Base-by-base conservation (phyloP, 2,113 vertebrate species). In the Tor tambroides region DNA sequence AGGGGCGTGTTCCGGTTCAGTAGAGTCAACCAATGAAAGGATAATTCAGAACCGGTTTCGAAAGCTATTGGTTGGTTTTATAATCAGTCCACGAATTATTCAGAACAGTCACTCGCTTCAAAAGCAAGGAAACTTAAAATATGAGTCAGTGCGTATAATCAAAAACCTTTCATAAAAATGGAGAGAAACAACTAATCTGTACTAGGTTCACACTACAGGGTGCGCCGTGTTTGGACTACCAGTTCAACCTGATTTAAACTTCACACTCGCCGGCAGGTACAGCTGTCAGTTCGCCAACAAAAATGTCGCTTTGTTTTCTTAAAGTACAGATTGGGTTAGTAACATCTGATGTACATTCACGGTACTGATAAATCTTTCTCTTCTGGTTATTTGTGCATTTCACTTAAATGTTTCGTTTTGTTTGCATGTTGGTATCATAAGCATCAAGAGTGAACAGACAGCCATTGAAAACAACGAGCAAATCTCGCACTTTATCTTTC, bases 171-270 rank as follows among this genome's bases (percentile, higher is more conserved):
- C 5, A 65, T 2, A 32, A 67, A 69, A 5, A 19, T 9, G 59
- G 59, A 63, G 35, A 23, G 35, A 41, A 6, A 23, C 35, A 1
- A 23, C 71, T 12, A 30, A 54, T 78, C 9, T 78, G 4, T 30
- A 17, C 5, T 32, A 21, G 71, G 14, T 77, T 3, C 19, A 26
- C 14, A 28, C 11, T 76, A 28, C 23, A 56, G 28, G 76, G 77
- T 59, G 77, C 30, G 78, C 35, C 78, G 41, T 59, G 77, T 79
- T 79, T 80, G 56, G 51, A 17, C 54, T 14, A 41, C 23, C 19
- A 80, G 35, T 26, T 63, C 5, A 17, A 80, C 32, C 14, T 9
- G 2, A 35, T 14, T 35, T 14, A 35, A 12, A 38, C 28, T 59
- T n/a, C 15, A 7, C 15, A 7, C 30, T 59, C 14, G 5, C 49